A percentile compares a stretch with the other conserved stretches of the same genome.
These are phyloP conservation scores for Chitala chitala DNA, from an alignment of 2,113 vertebrate species.

Conservation along the genomic window DNA sequence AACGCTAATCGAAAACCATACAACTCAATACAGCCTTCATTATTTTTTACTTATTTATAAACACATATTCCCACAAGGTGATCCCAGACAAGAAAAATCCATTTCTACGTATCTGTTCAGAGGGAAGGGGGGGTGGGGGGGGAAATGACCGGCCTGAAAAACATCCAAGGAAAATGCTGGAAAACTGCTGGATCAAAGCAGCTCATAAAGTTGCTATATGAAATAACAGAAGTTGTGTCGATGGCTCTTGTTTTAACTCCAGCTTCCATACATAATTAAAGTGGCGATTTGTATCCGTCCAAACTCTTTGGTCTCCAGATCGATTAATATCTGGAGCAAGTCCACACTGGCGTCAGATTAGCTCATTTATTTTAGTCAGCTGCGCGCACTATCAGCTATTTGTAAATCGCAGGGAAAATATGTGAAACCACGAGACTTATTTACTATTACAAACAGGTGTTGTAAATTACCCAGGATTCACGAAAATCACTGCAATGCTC, in stretches of 20 bases:
- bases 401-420: constrained; percentile 54
- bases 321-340: constrained; percentile 64
- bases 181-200: constrained; percentile 53
- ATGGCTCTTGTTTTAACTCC: constrained; percentile 49
- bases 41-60: constrained; percentile 55
- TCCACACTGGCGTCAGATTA: constrained; percentile 64
- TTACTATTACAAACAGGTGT: constrained; percentile 62
- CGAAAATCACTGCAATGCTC: constrained; percentile 44
- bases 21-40: constrained; percentile 59
- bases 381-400: constrained; percentile 63
- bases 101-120: constrained; percentile 26
- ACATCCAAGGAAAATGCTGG: constrained; percentile 41
- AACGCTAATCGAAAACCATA: constrained; percentile 70
- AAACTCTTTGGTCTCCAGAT: constrained; percentile 60
- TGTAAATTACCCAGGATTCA: constrained; percentile 58
- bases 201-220: constrained; percentile 58
- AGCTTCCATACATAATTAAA: constrained; percentile 69
- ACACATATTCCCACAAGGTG: constrained; percentile 54
- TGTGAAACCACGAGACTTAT: constrained; percentile 11
- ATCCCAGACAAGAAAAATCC: constrained; percentile 47
- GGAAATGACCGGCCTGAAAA: constrained; percentile 15
- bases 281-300: constrained; percentile 66
- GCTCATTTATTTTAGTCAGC: constrained; percentile 67
- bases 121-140: neutral
- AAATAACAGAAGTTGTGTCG: constrained; percentile 43